These are phyloP conservation scores for Metallyticus violacea DNA, from an alignment of 2,888 invertebrate species.

Conservation along the genomic window DNA sequence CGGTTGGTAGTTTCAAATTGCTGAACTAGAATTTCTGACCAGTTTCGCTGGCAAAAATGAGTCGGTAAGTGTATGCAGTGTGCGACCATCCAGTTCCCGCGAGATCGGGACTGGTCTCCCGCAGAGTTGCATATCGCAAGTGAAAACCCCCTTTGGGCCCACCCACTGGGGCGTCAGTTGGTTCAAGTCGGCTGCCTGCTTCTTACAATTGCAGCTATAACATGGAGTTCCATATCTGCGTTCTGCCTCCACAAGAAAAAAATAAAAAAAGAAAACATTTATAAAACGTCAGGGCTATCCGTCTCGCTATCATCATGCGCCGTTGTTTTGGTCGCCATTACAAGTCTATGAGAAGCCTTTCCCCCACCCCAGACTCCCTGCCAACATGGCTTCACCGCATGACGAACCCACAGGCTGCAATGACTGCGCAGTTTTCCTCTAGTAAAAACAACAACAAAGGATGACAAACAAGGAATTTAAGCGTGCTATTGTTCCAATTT, in stretches of 20 bases:
- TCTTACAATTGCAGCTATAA: background rate
- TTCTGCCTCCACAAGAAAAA: background rate
- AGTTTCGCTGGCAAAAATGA: no score
- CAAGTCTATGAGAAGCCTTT: conserved; percentile 1
- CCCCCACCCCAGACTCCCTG: background rate
- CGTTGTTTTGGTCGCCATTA: background rate
- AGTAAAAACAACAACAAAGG: background rate
- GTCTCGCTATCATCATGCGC: conserved; percentile 4
- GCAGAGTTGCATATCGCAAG: conserved; percentile 14
- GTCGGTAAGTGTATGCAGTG: background rate
- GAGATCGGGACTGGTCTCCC: background rate
- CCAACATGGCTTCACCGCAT: background rate
- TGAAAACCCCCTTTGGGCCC: conserved; percentile 4
- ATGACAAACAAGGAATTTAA: background rate
- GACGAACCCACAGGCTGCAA: no score
- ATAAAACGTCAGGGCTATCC: background rate
- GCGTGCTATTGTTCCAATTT: background rate
- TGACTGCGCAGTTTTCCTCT: background rate
- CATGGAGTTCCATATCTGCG: background rate
- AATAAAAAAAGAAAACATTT: background rate
- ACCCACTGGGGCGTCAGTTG: conserved; percentile 16
- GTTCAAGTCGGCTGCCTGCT: background rate
- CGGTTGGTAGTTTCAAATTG: no score
- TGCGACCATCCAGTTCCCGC: background rate
- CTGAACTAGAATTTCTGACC: no score